Base-by-base conservation (phyloP, 2,888 invertebrate species). In the Leucoptera coffeella region DNA sequence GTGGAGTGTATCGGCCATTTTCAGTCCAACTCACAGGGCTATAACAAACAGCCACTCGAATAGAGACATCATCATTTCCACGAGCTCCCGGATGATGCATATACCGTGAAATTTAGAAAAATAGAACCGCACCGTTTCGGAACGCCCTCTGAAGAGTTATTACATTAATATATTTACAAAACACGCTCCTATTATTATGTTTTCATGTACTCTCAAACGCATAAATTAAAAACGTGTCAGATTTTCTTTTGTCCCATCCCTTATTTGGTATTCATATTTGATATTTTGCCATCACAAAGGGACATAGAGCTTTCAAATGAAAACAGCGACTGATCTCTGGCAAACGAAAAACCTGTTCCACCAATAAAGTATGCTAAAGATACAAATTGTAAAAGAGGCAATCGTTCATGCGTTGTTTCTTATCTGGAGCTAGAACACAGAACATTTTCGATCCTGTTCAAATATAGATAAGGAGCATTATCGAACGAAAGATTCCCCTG, bases 201-300 rank as follows among this genome's bases (percentile, higher is more conserved):
- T 67, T 69, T 67, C 65, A 69, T 67, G 67, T 67, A 69, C 65
- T 67, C 58, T 51, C 50, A 59, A 49, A 45, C 45, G 59, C 59
- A 69, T 69, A 69, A 65, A 67, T 69, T 67, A 67, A 69, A 65
- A 58, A 50, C 53, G 52, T 62, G 64, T 54, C 64, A 60, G 55
- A 58, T 59, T 57, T 64, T 61, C 64, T 64, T 64, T 69, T 67
- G 64, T 65, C 50, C 58, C 53, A 55, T 58, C 67, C 69, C 67
- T 67, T 61, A 67, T 67, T 67, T 67, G 61, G 67, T 69, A 67
- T 67, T 69, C 67, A 69, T 69, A 62, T 67, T 67, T 62, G 61
- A 61, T 60, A 60, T 59, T 67, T 59, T 55, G 62, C 49, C 60
- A 59, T 52, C 53, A 69, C 64, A 69, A 69, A 62, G 61, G 60